Base-by-base conservation (phyloP, 1,140 invertebrate species). In the Mylabris phalerata region DNA sequence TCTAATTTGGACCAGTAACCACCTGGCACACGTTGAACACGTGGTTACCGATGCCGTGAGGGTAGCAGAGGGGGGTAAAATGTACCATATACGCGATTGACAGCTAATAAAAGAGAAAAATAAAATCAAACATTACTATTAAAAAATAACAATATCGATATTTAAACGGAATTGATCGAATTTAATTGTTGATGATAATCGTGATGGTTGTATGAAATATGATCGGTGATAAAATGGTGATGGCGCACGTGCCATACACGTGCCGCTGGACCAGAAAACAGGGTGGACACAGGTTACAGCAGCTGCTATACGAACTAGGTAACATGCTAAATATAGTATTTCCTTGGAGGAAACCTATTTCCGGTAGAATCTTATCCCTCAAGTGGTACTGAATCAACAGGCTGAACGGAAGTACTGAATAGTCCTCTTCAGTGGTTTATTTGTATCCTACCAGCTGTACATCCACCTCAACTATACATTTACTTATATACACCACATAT, bases 381-480 rank as follows among this genome's bases (percentile, higher is more conserved):
- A 68, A 68, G 67, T 65, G 65, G 65, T 65, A 49, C 61, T 63
- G 65, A 69, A 69, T 69, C 67, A 69, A 69, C 67, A 69, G 67
- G 67, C 67, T 60, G 57, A 63, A 57, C 67, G 67, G 67, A 69
- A 65, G 61, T 60, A 48, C 60, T 55, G 40, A 60, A 56, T 60
- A 51, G 46, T 48, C 51, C 32, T 27, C 47, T 50, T 60, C 59
- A 62, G 65, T 65, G 63, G 67, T 67, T 67, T 60, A 58, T 61
- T 64, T 66, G 60, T 68, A 63, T 50, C 51, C 52, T 55, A 60
- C 58, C 61, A 62, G 60, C 56, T 59, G 57, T 49, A 52, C 57
- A 19, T 32, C 55, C 32, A 56, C 54, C 42, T 50, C 32, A 32
- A 32, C 32, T 32, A 32, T 32, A 32, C 32, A 5, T 32, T 32